A percentile compares a stretch with the other conserved stretches of the same genome.
Evolutionary conservation across 1,140 invertebrate species (phyloP).

Genomic region (Saxidomus purpurata): DNA sequence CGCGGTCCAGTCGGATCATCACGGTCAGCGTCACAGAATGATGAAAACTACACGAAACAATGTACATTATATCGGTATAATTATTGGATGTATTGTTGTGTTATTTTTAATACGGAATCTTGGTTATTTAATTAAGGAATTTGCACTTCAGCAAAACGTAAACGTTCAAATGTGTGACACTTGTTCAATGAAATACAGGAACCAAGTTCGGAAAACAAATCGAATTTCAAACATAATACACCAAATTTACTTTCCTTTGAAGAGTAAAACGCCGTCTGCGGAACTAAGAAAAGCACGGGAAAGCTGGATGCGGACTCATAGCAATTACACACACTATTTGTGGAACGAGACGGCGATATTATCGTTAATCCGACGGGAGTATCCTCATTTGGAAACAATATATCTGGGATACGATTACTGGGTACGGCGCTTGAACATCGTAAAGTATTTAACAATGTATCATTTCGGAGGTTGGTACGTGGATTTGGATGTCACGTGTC

Average conservation of each 20-base stretch:
- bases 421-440: not conserved
- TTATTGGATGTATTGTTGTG: not conserved
- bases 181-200: slow-evolving; percentile 12
- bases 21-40: not conserved
- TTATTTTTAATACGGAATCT: not conserved
- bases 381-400: not conserved
- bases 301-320: not conserved
- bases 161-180: not conserved
- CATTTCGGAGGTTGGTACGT: slow-evolving; percentile 33
- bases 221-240: slow-evolving; percentile 15
- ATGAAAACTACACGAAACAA: not conserved
- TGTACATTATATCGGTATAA: not conserved
- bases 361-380: not conserved
- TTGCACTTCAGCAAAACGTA: not conserved
- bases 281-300: not conserved
- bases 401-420: slow-evolving; percentile 2
- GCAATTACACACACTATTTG: not conserved
- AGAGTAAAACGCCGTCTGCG: not conserved
- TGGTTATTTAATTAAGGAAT: not conserved
- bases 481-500: slow-evolving; percentile 21
- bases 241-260: slow-evolving; percentile 21
- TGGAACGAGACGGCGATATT: not conserved
- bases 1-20: too few species aligned
- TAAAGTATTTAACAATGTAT: not conserved
- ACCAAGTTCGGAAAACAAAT: not conserved